These are phyloP conservation scores for Gymnoscopelus microlampas DNA, from an alignment of 2,797 vertebrate species.

Conservation along the genomic window DNA sequence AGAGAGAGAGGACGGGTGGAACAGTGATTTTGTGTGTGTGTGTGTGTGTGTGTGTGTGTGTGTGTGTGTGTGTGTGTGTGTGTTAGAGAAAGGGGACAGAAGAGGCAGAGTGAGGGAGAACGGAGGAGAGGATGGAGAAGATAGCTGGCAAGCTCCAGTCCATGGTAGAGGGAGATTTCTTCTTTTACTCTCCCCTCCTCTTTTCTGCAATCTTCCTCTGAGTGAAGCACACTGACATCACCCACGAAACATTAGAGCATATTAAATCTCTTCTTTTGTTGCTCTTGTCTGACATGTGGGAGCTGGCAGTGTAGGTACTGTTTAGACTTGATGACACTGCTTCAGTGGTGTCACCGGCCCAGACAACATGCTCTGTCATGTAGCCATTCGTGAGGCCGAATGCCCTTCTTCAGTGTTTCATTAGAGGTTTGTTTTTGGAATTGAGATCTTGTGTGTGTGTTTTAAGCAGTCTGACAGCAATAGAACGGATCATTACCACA, in stretches of 20 bases:
- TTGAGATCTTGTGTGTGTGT: no score
- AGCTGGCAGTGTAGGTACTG: not conserved
- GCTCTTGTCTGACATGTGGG: not conserved
- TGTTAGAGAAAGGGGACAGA: constrained; percentile 29
- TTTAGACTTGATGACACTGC: not conserved
- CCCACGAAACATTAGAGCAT: constrained; percentile 35
- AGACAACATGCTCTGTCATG: not conserved
- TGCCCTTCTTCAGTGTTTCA: not conserved
- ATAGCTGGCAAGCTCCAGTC: constrained; percentile 49
- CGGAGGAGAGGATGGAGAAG: constrained; percentile 34
- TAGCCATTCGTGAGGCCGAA: not conserved
- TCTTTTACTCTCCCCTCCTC: constrained; percentile 49
- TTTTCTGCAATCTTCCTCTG: constrained; percentile 51
- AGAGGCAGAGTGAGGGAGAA: constrained; percentile 6
- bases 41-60: constrained; percentile 4
- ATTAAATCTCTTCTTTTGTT: not conserved
- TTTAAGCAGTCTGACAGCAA: no score
- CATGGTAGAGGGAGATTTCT: constrained; percentile 54
- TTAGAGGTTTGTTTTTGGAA: no score
- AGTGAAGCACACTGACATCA: constrained; percentile 40
- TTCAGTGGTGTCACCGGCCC: not conserved
- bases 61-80: not conserved
- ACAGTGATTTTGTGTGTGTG: not conserved
- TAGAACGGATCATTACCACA: no score
- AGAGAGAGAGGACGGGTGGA: not conserved